Percentiles rank a stretch among this genome's conserved stretches.
phyloP scores from a whole-genome alignment of 2,888 invertebrate genomes.

The Hydraecia micacea region DNA sequence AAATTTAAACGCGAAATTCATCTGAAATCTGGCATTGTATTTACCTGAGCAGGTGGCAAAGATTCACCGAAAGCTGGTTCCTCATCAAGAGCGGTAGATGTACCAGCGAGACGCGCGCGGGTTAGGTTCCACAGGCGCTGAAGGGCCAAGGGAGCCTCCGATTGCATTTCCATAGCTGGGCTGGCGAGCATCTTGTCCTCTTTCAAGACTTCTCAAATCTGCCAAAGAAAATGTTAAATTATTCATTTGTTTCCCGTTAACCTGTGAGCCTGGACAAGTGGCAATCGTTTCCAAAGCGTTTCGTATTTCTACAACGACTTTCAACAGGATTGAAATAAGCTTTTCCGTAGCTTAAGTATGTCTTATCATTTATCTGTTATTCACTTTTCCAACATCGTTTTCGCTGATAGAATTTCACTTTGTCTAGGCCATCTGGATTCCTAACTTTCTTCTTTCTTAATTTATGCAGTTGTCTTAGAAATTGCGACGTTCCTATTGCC shows the following conservation, averaged over 20 bases:
- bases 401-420: not conserved
- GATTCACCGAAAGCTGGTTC: slow-evolving; percentile 84
- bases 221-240: slow-evolving; percentile 31
- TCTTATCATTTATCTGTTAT: too few relatives aligned
- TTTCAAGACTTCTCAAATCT: slow-evolving; percentile 61
- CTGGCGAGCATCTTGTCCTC: slow-evolving; percentile 83
- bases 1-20: not conserved
- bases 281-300: not conserved
- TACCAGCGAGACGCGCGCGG: slow-evolving; percentile 86
- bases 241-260: not conserved
- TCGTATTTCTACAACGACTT: not conserved
- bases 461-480: slow-evolving; percentile 38
- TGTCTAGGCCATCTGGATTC: slow-evolving; percentile 7
- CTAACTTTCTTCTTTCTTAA: slow-evolving; percentile 45
- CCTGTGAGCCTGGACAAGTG: not conserved
- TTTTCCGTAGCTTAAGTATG: not conserved
- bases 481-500: slow-evolving; percentile 5
- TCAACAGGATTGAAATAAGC: not conserved
- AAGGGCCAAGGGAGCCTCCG: slow-evolving; percentile 88
- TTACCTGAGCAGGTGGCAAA: slow-evolving; percentile 86
- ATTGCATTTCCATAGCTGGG: slow-evolving; percentile 90
- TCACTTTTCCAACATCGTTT: not conserved
- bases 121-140: slow-evolving; percentile 89
- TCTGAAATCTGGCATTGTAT: not conserved
- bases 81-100: slow-evolving; percentile 84